phyloP scores from a whole-genome alignment of 2,888 invertebrate species.

The Pachymerium ferrugineum region DNA sequence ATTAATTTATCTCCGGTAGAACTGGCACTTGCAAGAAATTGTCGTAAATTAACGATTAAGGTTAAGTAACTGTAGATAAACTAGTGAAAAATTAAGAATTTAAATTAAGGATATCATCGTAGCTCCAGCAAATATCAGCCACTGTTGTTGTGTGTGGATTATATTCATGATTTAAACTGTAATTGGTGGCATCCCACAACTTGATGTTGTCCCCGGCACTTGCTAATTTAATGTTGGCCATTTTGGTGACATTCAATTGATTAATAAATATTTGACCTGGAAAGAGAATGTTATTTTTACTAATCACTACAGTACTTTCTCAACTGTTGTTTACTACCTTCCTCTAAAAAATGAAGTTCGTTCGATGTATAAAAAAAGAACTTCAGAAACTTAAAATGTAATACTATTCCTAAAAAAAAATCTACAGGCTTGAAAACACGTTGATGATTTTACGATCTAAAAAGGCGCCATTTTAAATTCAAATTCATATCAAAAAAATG shows the following conservation, averaged over 20 bases:
- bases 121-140: slow-evolving; percentile 31
- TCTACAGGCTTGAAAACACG: no score
- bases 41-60: neutral
- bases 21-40: slow-evolving; percentile 33
- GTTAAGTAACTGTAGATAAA: neutral
- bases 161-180: neutral
- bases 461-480: slow-evolving; percentile 13
- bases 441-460: neutral
- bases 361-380: no score
- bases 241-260: no score
- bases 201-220: slow-evolving; percentile 30
- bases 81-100: neutral
- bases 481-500: neutral
- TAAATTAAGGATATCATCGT: slow-evolving; percentile 34
- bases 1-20: slow-evolving; percentile 28
- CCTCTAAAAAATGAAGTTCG: no score
- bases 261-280: no score
- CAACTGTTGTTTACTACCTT: neutral
- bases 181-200: slow-evolving; percentile 25
- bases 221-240: slow-evolving; percentile 17
- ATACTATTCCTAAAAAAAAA: no score
- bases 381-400: no score
- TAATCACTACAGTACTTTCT: neutral
- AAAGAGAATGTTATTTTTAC: no score
- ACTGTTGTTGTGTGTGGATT: neutral